Base-by-base conservation (phyloP, 2,888 invertebrate species). In the Globia sparganii region DNA sequence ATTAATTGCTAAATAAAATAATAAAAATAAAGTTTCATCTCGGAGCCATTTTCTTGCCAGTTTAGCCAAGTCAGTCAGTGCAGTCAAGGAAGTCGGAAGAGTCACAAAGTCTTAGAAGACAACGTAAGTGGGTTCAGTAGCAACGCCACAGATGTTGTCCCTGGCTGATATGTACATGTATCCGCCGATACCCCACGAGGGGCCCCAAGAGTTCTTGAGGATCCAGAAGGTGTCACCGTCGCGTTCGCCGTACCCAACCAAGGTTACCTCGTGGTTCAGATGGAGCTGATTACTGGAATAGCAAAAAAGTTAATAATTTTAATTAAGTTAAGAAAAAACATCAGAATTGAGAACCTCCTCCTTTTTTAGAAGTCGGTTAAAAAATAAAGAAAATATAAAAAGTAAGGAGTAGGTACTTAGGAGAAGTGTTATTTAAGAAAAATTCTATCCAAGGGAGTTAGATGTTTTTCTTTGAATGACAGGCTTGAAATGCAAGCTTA, bases 161-260 rank as follows among this genome's bases (percentile, higher is more conserved):
- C 98, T 97, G 62, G 98, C 97, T 0, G 98, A 97, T 97, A 99
- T 99, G 68, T 99, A 97, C 80, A 99, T 97, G 92, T 99, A 99
- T 0, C 99, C 99, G 92, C 98, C 98, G 88, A 99, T 98, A 46
- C 99, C 99, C 99, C 99, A 99, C 87, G 98, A 98, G 43, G 98
- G 98, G 0, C 99, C 99, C 99, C 99, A 99, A 0, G 99, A 99
- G 95, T 99, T 99, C 95, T 99, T 99, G 18, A 99, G 96, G 76
- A 99, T 97, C 99, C 99, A 99, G 94, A 98, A 99, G n/a, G 97
- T 97, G 87, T 98, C 97, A 6, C 98, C 98, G 86, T 98, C 97
- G 66, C 98, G 95, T 31, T 97, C 97, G 21, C 99, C 99, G 93
- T 98, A 99, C 0, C 99, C 99, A 4, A 99, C 99, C 70, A 98